Percentiles rank a stretch among this genome's conserved stretches.
Evolutionary conservation across 2,113 vertebrate species (phyloP).

Genomic region (Pelmatolapia mariae): DNA sequence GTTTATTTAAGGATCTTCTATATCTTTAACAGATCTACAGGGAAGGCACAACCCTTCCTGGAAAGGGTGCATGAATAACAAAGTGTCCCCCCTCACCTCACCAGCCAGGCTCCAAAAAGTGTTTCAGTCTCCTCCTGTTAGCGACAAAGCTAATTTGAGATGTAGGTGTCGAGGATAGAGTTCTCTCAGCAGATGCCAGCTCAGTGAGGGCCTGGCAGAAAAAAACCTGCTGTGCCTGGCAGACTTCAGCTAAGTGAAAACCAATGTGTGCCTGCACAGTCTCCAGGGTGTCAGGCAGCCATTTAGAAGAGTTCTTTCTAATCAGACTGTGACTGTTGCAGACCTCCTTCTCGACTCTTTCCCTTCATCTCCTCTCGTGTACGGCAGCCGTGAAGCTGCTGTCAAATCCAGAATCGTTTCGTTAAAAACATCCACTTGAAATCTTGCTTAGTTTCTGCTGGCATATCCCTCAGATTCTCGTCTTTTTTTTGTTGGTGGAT

Average conservation of each 20-base stretch:
- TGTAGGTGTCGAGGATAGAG: slow-evolving; percentile 16
- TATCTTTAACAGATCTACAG: background rate
- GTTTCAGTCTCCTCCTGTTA: slow-evolving; percentile 5
- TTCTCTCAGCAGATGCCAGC: slow-evolving; percentile 29
- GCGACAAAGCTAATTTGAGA: slow-evolving; percentile 23
- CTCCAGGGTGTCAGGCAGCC: background rate
- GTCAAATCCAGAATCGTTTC: background rate
- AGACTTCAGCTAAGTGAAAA: background rate
- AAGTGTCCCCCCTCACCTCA: background rate
- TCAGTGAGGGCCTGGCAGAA: background rate
- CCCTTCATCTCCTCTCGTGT: background rate
- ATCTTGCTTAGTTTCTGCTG: background rate
- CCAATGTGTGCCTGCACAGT: background rate
- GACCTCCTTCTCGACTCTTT: background rate
- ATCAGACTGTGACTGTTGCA: background rate
- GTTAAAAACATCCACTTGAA: background rate
- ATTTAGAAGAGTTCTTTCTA: background rate
- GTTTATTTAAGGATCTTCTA: slow-evolving; percentile 19
- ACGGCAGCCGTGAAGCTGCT: too few relatives aligned
- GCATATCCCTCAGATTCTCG: background rate
- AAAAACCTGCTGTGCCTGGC: slow-evolving; percentile 1
- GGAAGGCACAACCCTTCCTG: background rate
- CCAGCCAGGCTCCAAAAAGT: slow-evolving; percentile 13
- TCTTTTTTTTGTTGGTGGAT: background rate
- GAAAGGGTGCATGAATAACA: background rate